phyloP scores from a whole-genome alignment of 1,140 invertebrate species.

The Hyposmocoma kahamanoa region DNA sequence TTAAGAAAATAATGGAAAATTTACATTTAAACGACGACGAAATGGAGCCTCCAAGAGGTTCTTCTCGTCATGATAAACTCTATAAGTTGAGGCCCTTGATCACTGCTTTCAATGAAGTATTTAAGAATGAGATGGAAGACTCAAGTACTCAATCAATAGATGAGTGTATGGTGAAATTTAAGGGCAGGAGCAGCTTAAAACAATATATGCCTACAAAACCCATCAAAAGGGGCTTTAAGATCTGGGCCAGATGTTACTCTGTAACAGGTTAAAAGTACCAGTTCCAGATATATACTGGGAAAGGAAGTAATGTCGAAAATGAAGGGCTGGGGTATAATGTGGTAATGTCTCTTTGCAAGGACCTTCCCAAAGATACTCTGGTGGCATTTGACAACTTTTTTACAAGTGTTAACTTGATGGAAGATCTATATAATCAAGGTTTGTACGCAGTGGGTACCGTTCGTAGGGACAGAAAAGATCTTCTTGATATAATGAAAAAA shows the following conservation, averaged over 20 bases:
- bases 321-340: conserved; percentile 25
- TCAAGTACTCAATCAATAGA: conserved; percentile 20
- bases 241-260: conserved; percentile 24
- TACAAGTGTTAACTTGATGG: conserved; percentile 19
- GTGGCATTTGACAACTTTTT: conserved; percentile 30
- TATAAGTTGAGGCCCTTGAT: conserved; percentile 17
- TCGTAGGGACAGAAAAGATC: conserved; percentile 22
- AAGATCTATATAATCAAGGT: conserved; percentile 21
- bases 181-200: conserved; percentile 18
- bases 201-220: conserved; percentile 31
- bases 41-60: conserved; percentile 5
- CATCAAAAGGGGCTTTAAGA: conserved; percentile 34
- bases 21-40: conserved; percentile 16
- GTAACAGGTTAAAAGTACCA: conserved; percentile 19
- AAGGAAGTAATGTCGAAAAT: conserved; percentile 18
- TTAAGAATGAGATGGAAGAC: conserved; percentile 5
- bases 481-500: conserved; percentile 24
- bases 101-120: conserved; percentile 8
- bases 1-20: conserved; percentile 14
- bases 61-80: conserved; percentile 14
- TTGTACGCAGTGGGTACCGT: conserved; percentile 30
- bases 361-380: conserved; percentile 15
- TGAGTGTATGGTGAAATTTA: conserved; percentile 33
- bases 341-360: conserved; percentile 14
- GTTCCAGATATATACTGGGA: conserved; percentile 22